Base-by-base conservation (phyloP, 2,888 invertebrate species). In the Synergus itoensis region DNA sequence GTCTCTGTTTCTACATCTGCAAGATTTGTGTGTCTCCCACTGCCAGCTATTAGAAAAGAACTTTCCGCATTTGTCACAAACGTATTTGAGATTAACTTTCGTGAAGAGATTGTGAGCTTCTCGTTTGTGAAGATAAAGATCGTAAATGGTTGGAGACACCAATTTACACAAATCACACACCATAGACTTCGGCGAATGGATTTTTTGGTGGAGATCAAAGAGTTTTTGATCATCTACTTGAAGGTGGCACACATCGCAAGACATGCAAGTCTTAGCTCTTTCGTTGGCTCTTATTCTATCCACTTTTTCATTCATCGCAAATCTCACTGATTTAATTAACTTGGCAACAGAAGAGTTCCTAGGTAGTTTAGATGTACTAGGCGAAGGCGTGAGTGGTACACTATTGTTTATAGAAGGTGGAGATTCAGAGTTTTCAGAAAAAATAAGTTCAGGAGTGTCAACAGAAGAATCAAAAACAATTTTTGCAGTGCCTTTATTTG, bases 1-100 rank as follows among this genome's bases (percentile, higher is more conserved):
- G 40, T 82, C 81, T 48, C 83, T 84, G 67, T 82, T 80, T 41
- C 83, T 83, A 63, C 87, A 87, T 16, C 81, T 82, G 36, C 81
- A 83, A 41, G 83, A 82, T 57, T 85, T 83, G 62, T 87, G 87
- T 65, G 81, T 77, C 57, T 86, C 83, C 86, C 86, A 86, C 60
- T 86, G 86, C 84, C 85, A 84, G 53, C 84, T 83, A 36, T 84
- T 86, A 1, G 86, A 83, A 28, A 87, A 87, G 53, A 84, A 84
- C 69, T 83, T 86, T 8, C 86, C 86, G 36, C 87, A 87, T 53
- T 82, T 82, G 0, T 86, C 86, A 60, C 87, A 87, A n/a, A 86
- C 82, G 64, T 84, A 87, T 57, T 85, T 87, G 9, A 87, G 75
- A 43, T 85, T 76, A 9, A 86, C 83, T 65, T 81, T 84, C 63